Conservation (phyloP, 2,797 vertebrate genomes). For the Hypotaenidia okinawae region DNA sequence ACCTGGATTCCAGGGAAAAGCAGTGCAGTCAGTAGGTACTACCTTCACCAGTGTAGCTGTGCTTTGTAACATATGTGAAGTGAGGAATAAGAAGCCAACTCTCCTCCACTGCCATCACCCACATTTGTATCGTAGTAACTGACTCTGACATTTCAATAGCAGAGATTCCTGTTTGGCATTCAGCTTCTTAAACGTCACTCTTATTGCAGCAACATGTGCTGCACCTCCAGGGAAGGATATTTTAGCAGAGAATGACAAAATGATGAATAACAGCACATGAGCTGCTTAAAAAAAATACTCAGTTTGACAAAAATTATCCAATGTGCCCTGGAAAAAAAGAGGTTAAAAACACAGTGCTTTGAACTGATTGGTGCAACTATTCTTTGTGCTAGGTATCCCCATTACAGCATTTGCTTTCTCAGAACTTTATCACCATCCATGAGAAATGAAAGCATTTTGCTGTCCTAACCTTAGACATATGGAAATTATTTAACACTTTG, state of each 20-base stretch:
- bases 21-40: not conserved
- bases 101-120: not conserved
- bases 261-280: not conserved
- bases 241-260: constrained; percentile 4
- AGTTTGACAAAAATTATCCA: not conserved
- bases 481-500: not conserved
- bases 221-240: not conserved
- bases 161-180: constrained; percentile 18
- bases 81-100: not conserved
- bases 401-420: not conserved
- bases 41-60: not conserved
- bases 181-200: not conserved
- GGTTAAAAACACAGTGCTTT: not conserved
- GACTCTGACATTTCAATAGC: constrained; percentile 19
- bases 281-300: not conserved
- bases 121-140: not conserved
- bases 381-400: not conserved
- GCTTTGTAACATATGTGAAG: not conserved
- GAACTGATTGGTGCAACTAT: not conserved
- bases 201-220: not conserved
- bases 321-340: not conserved
- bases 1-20: not conserved
- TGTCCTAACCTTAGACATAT: not conserved
- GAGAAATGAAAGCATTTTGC: not conserved
- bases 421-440: not conserved